Conservation (phyloP, 1,140 invertebrate species). For the Melipona quadrifasciata region DNA sequence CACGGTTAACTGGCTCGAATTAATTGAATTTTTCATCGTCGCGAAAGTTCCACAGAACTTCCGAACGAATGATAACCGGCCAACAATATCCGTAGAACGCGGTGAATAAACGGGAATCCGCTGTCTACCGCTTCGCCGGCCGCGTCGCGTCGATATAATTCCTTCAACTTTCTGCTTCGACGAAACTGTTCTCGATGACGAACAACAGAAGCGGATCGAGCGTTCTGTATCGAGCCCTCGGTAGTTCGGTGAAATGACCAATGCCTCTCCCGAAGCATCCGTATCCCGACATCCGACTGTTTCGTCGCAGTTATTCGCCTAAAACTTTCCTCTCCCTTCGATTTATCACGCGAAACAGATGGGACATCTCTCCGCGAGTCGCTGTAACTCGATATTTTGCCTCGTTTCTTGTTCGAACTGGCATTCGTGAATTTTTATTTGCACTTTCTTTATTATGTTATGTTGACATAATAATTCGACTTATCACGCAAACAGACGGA, state of each 20-base stretch:
- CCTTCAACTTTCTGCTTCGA: not conserved
- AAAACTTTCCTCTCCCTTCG: not conserved
- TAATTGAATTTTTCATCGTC: constrained; percentile 13
- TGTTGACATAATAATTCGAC: no score
- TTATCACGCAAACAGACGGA: no score
- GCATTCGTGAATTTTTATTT: no score
- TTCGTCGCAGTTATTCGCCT: not conserved
- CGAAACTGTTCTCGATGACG: not conserved
- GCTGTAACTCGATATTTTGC: not conserved
- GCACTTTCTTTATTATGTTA: no score
- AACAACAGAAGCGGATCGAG: not conserved
- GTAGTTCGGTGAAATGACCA: not conserved
- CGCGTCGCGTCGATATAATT: not conserved
- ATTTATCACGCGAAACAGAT: not conserved
- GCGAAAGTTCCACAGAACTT: not conserved
- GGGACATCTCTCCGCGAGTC: not conserved
- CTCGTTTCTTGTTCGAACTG: not conserved
- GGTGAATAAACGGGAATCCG: constrained; percentile 4
- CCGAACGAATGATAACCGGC: not conserved
- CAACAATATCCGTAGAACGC: constrained; percentile 4
- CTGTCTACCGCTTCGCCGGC: not conserved
- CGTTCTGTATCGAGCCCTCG: not conserved
- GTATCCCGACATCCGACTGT: not conserved
- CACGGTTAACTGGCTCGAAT: not conserved
- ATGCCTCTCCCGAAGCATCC: not conserved